Evolutionary conservation across 1,140 invertebrate genomes (phyloP).

Genomic region (Macrocentrus cingulum): DNA sequence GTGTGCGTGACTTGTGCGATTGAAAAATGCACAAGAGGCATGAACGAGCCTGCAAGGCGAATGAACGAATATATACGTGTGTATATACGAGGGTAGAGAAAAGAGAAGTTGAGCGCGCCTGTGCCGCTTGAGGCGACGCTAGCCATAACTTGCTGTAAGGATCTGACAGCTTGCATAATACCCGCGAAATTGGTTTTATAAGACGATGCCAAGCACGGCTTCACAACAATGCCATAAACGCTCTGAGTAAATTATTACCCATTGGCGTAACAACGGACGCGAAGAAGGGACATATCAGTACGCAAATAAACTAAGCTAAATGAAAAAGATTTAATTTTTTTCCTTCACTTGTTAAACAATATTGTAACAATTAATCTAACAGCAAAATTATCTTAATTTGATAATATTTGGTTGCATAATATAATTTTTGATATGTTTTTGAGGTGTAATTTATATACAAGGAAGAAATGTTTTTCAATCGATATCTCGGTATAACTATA

Average conservation of each 20-base stretch:
- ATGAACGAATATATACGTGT: background rate
- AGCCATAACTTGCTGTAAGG: constrained; percentile 53
- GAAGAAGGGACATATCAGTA: constrained; percentile 20
- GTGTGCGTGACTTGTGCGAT: constrained; percentile 25
- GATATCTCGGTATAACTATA: too few species aligned
- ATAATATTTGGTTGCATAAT: too few species aligned
- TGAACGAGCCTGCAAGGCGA: background rate
- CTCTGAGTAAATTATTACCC: constrained; percentile 52
- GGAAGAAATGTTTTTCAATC: too few species aligned
- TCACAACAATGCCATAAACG: constrained; percentile 57
- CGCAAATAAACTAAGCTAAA: too few species aligned
- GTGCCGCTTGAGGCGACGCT: constrained; percentile 44
- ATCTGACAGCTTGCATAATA: constrained; percentile 59
- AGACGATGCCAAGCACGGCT: constrained; percentile 52
- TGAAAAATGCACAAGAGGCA: constrained; percentile 12
- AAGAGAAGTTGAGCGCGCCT: constrained; percentile 38
- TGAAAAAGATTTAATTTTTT: too few species aligned
- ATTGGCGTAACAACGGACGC: constrained; percentile 41
- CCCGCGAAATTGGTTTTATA: constrained; percentile 59
- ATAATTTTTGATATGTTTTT: too few species aligned
- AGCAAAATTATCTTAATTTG: too few species aligned
- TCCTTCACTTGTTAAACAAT: too few species aligned
- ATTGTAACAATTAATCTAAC: too few species aligned
- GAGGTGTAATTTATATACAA: too few species aligned
- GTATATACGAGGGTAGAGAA: constrained; percentile 4